These are phyloP conservation scores for Plagodis dolabraria DNA, from an alignment of 2,888 invertebrate species.

Conservation along the genomic window DNA sequence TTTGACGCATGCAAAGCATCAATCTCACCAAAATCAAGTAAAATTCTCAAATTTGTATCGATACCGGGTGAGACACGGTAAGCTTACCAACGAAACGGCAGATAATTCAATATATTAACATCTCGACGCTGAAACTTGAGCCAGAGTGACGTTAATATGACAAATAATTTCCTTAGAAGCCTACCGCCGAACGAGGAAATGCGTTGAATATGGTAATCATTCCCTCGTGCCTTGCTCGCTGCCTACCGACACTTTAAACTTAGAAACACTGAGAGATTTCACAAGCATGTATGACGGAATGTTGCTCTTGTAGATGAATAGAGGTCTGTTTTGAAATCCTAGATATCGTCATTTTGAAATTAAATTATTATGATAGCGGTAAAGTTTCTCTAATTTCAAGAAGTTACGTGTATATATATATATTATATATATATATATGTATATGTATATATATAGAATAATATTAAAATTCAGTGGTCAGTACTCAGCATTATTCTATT, in stretches of 20 bases:
- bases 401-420: too few species aligned
- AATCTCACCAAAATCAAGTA: slow-evolving; percentile 1
- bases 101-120: slow-evolving; percentile 78
- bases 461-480: too few species aligned
- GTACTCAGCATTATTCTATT: too few species aligned
- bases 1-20: not conserved
- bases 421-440: too few species aligned
- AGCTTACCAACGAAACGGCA: slow-evolving; percentile 52
- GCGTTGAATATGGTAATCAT: slow-evolving; percentile 80
- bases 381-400: too few species aligned
- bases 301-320: slow-evolving; percentile 18
- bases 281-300: slow-evolving; percentile 37
- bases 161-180: slow-evolving; percentile 79
- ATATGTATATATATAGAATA: too few species aligned
- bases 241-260: slow-evolving; percentile 63
- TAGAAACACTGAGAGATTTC: slow-evolving; percentile 61
- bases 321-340: too few species aligned
- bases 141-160: slow-evolving; percentile 80
- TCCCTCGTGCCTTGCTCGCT: slow-evolving; percentile 66
- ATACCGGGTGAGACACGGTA: slow-evolving; percentile 23
- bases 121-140: slow-evolving; percentile 66
- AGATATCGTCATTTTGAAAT: too few species aligned
- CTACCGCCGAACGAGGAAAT: slow-evolving; percentile 66
- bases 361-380: too few species aligned
- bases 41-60: slow-evolving; percentile 19